phyloP scores from a whole-genome alignment of 92 coral and sea anemone species.

The Montipora capitata region DNA sequence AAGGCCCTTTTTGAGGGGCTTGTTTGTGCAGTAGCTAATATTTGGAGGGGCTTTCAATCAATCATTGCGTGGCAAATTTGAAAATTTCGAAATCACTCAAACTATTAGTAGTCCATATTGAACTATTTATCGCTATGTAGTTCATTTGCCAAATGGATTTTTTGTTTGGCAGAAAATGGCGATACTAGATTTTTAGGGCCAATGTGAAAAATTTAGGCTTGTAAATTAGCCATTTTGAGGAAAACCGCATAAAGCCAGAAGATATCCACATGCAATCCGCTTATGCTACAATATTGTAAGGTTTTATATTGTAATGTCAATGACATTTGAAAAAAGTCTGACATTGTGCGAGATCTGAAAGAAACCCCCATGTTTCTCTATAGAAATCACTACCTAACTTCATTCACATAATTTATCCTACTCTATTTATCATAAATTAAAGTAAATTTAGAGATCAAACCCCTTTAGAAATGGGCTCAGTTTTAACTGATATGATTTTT shows the following conservation, averaged over 20 bases:
- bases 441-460: not conserved
- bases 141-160: not conserved
- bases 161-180: slow-evolving; percentile 42
- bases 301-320: slow-evolving; percentile 21
- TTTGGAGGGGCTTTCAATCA: too few relatives aligned
- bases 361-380: slow-evolving; percentile 6
- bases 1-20: too few relatives aligned
- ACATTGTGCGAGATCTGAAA: slow-evolving; percentile 22
- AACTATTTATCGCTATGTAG: too few relatives aligned
- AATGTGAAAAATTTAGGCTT: not conserved
- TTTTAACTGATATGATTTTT: not conserved
- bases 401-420: slow-evolving; percentile 14
- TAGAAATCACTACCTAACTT: slow-evolving; percentile 2
- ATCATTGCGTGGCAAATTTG: too few relatives aligned
- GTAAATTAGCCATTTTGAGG: slow-evolving; percentile 22
- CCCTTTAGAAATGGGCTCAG: not conserved
- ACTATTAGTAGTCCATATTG: not conserved
- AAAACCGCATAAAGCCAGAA: not conserved
- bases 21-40: too few relatives aligned
- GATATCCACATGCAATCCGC: slow-evolving; percentile 15
- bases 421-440: slow-evolving; percentile 15
- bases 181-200: slow-evolving; percentile 18
- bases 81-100: slow-evolving; percentile 15
- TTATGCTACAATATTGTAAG: slow-evolving; percentile 34
- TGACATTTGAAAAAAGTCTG: slow-evolving; percentile 19